Evolutionary conservation across 1,140 invertebrate genomes (phyloP).

Genomic region (Lucilia cuprina): DNA sequence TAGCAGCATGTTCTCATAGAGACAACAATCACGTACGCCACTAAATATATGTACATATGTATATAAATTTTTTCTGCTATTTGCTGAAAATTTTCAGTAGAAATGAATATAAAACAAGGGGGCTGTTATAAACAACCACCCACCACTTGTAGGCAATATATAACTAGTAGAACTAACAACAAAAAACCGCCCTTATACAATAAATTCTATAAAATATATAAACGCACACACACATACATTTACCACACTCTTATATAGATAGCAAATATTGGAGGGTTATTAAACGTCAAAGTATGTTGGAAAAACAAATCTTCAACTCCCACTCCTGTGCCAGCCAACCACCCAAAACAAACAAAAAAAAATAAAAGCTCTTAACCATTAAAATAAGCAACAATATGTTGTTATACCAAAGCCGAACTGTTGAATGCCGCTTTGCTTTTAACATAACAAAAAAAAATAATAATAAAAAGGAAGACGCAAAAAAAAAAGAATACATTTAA

Average conservation of each 20-base stretch:
- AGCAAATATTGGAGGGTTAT: neutral
- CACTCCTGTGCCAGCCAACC: neutral
- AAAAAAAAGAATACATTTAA: neutral
- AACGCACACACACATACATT: neutral
- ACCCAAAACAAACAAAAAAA: neutral
- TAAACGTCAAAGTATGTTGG: neutral
- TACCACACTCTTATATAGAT: neutral
- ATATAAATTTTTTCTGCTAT: too few species aligned
- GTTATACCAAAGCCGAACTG: slow-evolving; percentile 16
- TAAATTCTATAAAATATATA: neutral
- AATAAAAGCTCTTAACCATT: neutral
- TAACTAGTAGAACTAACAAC: neutral
- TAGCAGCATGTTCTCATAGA: too few species aligned
- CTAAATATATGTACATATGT: neutral
- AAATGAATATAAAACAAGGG: neutral
- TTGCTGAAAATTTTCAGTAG: neutral
- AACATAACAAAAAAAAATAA: neutral
- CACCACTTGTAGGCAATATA: slow-evolving; percentile 16
- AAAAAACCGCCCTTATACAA: slow-evolving; percentile 3
- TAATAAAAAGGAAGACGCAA: too few species aligned
- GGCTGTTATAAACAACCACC: neutral
- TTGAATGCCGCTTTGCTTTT: slow-evolving; percentile 5
- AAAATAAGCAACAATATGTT: neutral
- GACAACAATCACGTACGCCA: neutral
- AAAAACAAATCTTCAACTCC: neutral